A percentile compares a stretch with the other conserved stretches of the same genome.
Conservation (phyloP, 1,140 invertebrate genomes). For the Drosophila pectinifera region DNA sequence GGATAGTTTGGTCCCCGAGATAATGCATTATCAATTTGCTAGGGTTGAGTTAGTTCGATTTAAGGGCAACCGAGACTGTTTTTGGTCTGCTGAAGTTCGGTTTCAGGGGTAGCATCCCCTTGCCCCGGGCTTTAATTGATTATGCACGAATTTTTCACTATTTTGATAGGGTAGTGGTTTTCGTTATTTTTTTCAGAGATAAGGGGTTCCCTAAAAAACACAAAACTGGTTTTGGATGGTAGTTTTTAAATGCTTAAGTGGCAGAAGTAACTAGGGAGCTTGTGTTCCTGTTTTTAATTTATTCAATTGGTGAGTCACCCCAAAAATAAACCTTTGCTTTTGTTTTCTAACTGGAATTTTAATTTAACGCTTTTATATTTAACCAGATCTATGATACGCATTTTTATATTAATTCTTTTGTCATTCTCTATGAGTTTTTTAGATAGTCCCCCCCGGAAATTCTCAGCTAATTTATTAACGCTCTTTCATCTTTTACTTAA, state of each 20-base stretch:
- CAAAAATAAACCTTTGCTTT: constrained; percentile 19
- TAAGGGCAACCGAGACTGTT: constrained; percentile 43
- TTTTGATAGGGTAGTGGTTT: constrained; percentile 57
- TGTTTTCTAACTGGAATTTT: neutral
- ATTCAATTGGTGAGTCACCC: constrained; percentile 11
- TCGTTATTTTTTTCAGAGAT: constrained; percentile 20
- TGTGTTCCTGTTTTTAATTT: constrained; percentile 29
- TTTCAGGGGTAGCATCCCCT: constrained; percentile 32
- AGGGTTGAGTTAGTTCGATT: constrained; percentile 76
- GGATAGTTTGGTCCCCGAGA: constrained; percentile 28
- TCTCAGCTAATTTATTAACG: constrained; percentile 38
- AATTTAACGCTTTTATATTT: neutral
- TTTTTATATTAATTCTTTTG: neutral
- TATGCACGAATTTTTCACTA: constrained; percentile 70
- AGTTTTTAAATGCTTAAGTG: constrained; percentile 40
- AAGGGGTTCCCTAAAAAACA: constrained; percentile 23
- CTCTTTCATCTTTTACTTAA: constrained; percentile 34
- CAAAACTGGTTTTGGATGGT: constrained; percentile 8
- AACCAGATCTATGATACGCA: neutral
- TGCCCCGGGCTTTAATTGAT: constrained; percentile 69
- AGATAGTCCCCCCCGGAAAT: neutral
- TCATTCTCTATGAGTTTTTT: neutral
- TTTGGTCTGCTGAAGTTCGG: constrained; percentile 14
- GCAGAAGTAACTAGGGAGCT: constrained; percentile 31
- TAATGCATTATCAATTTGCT: constrained; percentile 76